These are phyloP conservation scores for Apeira syringaria DNA, from an alignment of 2,888 invertebrate genomes.

Conservation along the genomic window DNA sequence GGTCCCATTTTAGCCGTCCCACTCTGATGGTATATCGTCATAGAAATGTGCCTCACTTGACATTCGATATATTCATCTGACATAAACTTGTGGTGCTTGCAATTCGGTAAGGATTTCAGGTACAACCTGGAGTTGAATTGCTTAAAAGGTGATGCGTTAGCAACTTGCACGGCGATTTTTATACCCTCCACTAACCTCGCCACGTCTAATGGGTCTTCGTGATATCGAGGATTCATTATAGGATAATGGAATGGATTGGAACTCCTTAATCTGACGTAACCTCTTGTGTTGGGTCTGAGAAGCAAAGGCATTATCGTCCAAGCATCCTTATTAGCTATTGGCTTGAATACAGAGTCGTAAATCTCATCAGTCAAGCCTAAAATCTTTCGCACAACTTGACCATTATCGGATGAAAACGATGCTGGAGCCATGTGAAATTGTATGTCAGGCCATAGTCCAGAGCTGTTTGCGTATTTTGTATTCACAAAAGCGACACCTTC, in stretches of 20 bases:
- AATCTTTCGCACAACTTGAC: constrained; percentile 89
- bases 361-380: constrained; percentile 91
- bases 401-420: constrained; percentile 91
- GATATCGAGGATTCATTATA: constrained; percentile 95
- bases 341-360: constrained; percentile 91
- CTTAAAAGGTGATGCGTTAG: constrained; percentile 90
- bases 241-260: constrained; percentile 95
- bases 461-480: constrained; percentile 91
- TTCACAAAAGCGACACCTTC: constrained; percentile 95
- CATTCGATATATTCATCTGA: constrained; percentile 94
- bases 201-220: constrained; percentile 91
- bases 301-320: constrained; percentile 95
- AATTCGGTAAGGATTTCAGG: constrained; percentile 90
- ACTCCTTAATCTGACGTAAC: constrained; percentile 89
- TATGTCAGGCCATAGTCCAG: constrained; percentile 93
- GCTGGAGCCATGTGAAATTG: constrained; percentile 97
- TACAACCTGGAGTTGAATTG: constrained; percentile 91
- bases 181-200: constrained; percentile 93
- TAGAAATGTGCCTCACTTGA: constrained; percentile 92
- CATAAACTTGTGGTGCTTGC: constrained; percentile 87
- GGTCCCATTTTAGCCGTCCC: constrained; percentile 96
- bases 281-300: constrained; percentile 90
- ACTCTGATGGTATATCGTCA: constrained; percentile 95
- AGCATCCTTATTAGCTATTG: constrained; percentile 90
- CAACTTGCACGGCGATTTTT: constrained; percentile 88